Base-by-base conservation (phyloP, 2,113 vertebrate genomes). In the Craseonycteris thonglongyai region DNA sequence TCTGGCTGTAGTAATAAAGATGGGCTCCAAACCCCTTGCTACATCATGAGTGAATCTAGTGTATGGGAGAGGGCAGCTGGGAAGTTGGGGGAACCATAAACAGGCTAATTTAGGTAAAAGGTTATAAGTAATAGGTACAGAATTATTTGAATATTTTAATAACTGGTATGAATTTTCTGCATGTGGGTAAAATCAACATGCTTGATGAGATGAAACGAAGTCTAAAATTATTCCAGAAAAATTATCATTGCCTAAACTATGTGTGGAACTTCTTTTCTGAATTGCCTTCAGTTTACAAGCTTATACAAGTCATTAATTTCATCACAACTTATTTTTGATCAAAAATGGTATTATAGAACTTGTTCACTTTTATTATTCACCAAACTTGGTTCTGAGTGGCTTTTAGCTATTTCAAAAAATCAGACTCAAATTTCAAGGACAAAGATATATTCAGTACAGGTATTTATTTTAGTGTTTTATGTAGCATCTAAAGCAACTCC, bases 321-420 rank as follows among this genome's bases (percentile, higher is more conserved):
- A 68, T 90, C 38, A 82, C 11, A 90, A 83, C 51, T 91, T 24
- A 35, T 66, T 83, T 95, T 96, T 96, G 59, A 91, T 94, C 78
- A 93, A 95, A 94, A 96, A 93, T 75, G 63, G 87, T 71, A 94
- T 95, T 78, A 79, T 8, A 49, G 51, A 75, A 74, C 51, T 91
- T 96, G 38, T 76, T 96, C 72, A 90, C 68, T 85, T 86, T 86
- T 69, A 91, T 92, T 91, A 93, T 96, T 94, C 66, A 93, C 47
- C 54, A 95, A 14, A 87, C 10, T 91, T 95, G 82, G 79, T 68
- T 94, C 69, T 85, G 24, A 86, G 42, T 66, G 40, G 45, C 28
- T 89, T 96, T 83, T 80, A 79, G 51, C 54, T 96, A 94, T 69
- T 95, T 97, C 85, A 38, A 96, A 97, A 94, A 93, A 78, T 85